Base-by-base conservation (phyloP, 1,140 invertebrate genomes). In the Pygmarrhopalites habei region DNA sequence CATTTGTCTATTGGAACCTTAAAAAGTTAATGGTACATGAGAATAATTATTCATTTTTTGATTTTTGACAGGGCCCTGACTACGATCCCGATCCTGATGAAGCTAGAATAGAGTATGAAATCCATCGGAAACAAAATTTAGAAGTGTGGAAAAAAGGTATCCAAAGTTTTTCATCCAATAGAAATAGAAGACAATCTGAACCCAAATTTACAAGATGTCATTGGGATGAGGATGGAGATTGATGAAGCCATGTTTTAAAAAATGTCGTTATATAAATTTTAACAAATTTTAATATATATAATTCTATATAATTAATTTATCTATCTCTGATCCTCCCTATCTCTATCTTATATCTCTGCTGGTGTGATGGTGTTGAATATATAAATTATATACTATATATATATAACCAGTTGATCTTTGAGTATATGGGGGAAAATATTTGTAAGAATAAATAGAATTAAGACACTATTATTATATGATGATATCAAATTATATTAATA, bases 31-130 rank as follows among this genome's bases (percentile, higher is more conserved):
- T 41, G 12, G n/a, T n/a, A 41, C 39, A 41, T 41, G 39, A 41
- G n/a, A 41, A n/a, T 41, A 23, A 49, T 23, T n/a, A 10, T 49
- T 7, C 12, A 14, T 10, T 10, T n/a, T 49, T 7, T 15, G 47
- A 12, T 49, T 7, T 49, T 7, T 49, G 47, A 5, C 43, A 70
- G 69, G 69, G 69, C 14, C 64, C 66, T 21, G 69, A 70, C 26
- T 70, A 70, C 39, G 68, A 69, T 35, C 32, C 32, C n/a, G 47
- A 49, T 49, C 63, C 68, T 14, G 67, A 66, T 28, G 66, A 68
- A 23, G 66, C 69, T n/a, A 21, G 55, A 28, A 21, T 29, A 2
- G 43, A 55, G 25, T 35, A 51, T 14, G 56, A 67, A 30, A 30
- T 23, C 2, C 61, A 61, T 32, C 41, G 41, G 28, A 51, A 30